A percentile compares a stretch with the other conserved stretches of the same genome.
These are phyloP conservation scores for Heliconius hewitsoni DNA, from an alignment of 1,140 invertebrate genomes.

Conservation along the genomic window DNA sequence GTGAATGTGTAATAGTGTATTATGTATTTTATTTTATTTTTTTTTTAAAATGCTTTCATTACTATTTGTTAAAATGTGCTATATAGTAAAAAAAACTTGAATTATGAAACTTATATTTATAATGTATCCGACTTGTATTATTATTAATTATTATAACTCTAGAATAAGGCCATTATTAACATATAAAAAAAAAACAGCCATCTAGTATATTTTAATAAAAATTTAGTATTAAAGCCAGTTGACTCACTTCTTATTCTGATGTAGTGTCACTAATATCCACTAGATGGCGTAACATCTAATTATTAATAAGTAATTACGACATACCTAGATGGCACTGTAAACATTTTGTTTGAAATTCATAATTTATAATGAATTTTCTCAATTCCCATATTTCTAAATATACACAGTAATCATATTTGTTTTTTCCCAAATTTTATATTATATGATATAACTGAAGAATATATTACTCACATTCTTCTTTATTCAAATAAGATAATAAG, in stretches of 20 bases:
- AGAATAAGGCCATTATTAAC: too few relatives aligned
- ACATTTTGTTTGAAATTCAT: background rate
- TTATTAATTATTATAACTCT: too few relatives aligned
- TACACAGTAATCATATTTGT: background rate
- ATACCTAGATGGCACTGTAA: conserved; percentile 17
- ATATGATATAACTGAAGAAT: background rate
- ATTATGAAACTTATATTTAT: too few relatives aligned
- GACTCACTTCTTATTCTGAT: background rate
- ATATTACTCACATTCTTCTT: background rate
- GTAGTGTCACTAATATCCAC: background rate
- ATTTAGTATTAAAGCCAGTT: background rate
- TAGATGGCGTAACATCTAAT: background rate
- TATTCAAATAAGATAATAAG: background rate
- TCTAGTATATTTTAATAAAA: background rate
- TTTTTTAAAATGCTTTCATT: too few relatives aligned
- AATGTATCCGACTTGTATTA: too few relatives aligned
- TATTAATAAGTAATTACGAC: background rate
- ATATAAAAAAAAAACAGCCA: background rate
- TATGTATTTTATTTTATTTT: too few relatives aligned
- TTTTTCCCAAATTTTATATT: background rate
- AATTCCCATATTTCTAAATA: background rate
- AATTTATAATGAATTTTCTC: background rate
- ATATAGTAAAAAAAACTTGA: too few relatives aligned
- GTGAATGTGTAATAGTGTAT: too few relatives aligned
- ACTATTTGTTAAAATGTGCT: too few relatives aligned